Base-by-base conservation (phyloP, 1,140 invertebrate species). In the Solenopsis fugax region DNA sequence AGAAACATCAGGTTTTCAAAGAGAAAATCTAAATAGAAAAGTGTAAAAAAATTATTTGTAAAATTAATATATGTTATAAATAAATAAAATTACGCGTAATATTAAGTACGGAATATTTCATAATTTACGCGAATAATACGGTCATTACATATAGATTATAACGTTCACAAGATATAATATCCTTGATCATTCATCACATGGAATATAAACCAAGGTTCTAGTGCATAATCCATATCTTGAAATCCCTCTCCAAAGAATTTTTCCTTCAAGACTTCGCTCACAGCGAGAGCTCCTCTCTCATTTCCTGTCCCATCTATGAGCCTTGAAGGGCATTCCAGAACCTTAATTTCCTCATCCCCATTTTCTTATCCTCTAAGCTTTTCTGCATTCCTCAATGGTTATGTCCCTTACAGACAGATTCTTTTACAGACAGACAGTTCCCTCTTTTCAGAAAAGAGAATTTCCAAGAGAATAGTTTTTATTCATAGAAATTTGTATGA, bases 251-350 rank as follows among this genome's bases (percentile, higher is more conserved):
- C 18, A 48, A 56, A 58, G 24, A 29, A 18, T 84, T 84, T 84
- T 84, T 73, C 67, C 52, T 73, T 73, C 54, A 45, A 73, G 29
- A 37, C 18, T 58, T 84, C 69, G 41, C 24, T 58, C 18, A 45
- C 54, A 72, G 41, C 4, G 21, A 82, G 24, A 71, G 9, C n/a
- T 13, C 54, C 41, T 41, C 7, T 41, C 24, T 84, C 80, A 84
- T 84, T 84, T 84, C 80, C 80, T 84, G 54, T 48, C 24, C 54
- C 29, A 60, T 84, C 69, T 71, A 75, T 84, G 69, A 84, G 29
- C 54, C 69, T 62, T 60, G 48, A 82, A 69, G 50, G 21, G 67
- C 54, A 73, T 84, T n/a, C 9, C 54, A 84, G 67, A 60, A 75
- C 29, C 41, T 73, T 84, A 84, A 84, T 84, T 84, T 84, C 69